Percentiles rank a stretch among this genome's conserved stretches.
phyloP scores from a whole-genome alignment of 1,140 invertebrate genomes.

The Panonychus citri region DNA sequence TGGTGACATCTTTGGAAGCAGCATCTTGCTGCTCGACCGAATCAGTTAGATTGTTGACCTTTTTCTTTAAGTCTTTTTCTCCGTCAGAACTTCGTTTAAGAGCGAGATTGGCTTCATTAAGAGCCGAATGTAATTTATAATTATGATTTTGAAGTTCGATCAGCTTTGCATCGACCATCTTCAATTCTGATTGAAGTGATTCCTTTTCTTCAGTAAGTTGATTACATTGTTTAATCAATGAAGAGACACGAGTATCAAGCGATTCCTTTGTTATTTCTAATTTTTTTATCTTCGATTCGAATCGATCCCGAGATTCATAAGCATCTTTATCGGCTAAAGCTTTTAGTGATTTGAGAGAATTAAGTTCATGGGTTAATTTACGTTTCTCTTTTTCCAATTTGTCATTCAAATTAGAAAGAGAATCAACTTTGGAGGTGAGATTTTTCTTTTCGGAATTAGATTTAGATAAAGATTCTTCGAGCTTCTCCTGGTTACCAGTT shows the following conservation, averaged over 20 bases:
- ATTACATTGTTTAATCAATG: background rate
- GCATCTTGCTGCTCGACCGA: background rate
- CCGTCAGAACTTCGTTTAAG: background rate
- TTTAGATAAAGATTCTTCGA: background rate
- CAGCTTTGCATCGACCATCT: background rate
- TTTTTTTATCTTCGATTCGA: background rate
- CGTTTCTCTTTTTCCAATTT: background rate
- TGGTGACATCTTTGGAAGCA: background rate
- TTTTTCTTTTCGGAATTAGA: background rate
- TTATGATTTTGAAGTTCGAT: background rate
- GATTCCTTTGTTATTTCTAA: background rate
- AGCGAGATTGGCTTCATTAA: background rate
- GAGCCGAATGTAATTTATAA: background rate
- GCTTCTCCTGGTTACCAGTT: background rate
- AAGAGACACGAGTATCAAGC: background rate
- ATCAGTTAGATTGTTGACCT: background rate
- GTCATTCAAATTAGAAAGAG: background rate
- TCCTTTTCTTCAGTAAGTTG: background rate
- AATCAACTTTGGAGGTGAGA: background rate
- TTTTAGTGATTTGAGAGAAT: background rate
- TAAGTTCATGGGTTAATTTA: background rate
- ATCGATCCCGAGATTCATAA: background rate
- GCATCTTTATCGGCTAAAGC: background rate
- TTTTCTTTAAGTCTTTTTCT: background rate
- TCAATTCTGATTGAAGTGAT: background rate